A percentile compares a stretch with the other conserved stretches of the same genome.
Conservation (phyloP, 2,888 invertebrate species). For the Ornithoptera priamus region DNA sequence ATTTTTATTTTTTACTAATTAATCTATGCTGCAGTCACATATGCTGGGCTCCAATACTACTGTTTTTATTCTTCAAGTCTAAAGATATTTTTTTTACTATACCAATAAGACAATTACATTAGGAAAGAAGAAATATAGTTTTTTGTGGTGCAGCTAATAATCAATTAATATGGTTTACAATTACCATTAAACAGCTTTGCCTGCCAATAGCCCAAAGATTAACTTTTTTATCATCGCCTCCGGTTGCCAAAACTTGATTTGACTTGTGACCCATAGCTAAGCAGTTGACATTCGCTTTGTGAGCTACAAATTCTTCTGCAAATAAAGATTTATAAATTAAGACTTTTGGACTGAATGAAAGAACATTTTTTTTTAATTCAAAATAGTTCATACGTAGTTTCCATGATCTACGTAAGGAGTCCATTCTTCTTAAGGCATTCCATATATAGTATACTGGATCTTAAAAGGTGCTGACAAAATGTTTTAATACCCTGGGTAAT, state of each 20-base stretch:
- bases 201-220: slow-evolving; percentile 98
- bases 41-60: no score
- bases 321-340: slow-evolving; percentile 36
- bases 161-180: not conserved
- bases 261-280: slow-evolving; percentile 94
- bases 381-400: slow-evolving; percentile 85
- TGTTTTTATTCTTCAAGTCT: no score
- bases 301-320: slow-evolving; percentile 93
- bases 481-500: not conserved
- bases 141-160: not conserved
- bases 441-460: slow-evolving; percentile 35
- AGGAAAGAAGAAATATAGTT: not conserved
- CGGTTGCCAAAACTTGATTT: slow-evolving; percentile 94
- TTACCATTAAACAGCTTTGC: slow-evolving; percentile 95
- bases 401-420: slow-evolving; percentile 86
- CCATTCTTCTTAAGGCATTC: slow-evolving; percentile 56
- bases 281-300: slow-evolving; percentile 92
- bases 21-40: no score
- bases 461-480: not conserved
- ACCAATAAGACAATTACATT: no score
- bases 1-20: no score
- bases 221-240: slow-evolving; percentile 98
- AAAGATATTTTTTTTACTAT: no score
- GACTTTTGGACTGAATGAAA: slow-evolving; percentile 20
- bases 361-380: slow-evolving; percentile 19